A percentile compares a stretch with the other conserved stretches of the same genome.
Conservation (phyloP, 2,113 vertebrate genomes). For the Herpailurus yagouaroundi region DNA sequence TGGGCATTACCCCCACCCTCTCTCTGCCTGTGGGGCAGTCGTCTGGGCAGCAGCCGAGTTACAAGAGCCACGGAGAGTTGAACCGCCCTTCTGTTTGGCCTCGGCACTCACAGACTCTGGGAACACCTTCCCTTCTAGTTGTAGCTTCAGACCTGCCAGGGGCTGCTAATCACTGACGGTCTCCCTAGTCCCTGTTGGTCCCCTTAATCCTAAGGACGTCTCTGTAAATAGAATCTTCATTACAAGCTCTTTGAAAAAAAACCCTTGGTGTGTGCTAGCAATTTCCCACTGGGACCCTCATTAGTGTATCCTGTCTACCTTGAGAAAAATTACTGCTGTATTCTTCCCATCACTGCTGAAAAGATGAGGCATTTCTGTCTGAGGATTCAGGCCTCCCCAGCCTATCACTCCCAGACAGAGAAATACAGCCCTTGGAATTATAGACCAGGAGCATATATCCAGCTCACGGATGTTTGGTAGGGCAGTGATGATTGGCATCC, state of each 20-base stretch:
- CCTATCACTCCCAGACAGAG: neutral
- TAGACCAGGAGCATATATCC: neutral
- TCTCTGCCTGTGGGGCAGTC: neutral
- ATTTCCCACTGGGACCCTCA: neutral
- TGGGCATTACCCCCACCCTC: neutral
- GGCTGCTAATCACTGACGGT: neutral
- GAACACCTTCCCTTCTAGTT: neutral
- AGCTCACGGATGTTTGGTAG: neutral
- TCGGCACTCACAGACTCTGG: neutral
- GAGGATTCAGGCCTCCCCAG: neutral
- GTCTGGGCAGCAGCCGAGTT: neutral
- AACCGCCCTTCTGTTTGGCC: neutral
- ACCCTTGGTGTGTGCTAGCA: neutral
- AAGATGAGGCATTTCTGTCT: neutral
- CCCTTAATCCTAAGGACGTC: neutral
- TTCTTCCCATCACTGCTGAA: neutral
- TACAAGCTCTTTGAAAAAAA: neutral
- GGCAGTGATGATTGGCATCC: neutral
- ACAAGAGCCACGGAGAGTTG: rapidly evolving
- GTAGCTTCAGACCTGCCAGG: neutral
- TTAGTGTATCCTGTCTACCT: neutral
- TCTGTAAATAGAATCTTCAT: neutral
- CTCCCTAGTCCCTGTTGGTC: neutral
- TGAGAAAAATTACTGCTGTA: neutral
- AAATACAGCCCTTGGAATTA: neutral